Percentiles rank a stretch among this genome's conserved stretches.
Evolutionary conservation across 2,113 vertebrate genomes (phyloP).

Genomic region (Urocolius indicus): DNA sequence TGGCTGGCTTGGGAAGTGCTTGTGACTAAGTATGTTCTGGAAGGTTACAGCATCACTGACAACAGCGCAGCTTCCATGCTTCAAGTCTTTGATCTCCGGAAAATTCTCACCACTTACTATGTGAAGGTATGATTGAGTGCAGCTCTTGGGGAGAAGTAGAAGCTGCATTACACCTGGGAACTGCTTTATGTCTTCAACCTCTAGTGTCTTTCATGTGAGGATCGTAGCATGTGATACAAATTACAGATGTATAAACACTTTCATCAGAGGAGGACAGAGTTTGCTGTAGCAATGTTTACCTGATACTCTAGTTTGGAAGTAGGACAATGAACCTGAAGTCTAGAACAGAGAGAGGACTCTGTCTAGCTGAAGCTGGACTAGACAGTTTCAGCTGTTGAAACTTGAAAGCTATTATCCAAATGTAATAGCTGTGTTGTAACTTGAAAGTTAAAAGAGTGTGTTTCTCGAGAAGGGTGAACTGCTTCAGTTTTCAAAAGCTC

Average conservation of each 20-base stretch:
- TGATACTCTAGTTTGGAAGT: background rate
- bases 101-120: slow-evolving; percentile 89
- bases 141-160: rapidly evolving
- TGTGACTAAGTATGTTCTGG: slow-evolving; percentile 88
- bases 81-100: slow-evolving; percentile 88
- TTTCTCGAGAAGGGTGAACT: background rate
- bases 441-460: background rate
- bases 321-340: background rate
- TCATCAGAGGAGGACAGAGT: background rate
- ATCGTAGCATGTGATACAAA: background rate
- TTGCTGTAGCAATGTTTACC: background rate
- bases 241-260: background rate
- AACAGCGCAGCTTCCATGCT: slow-evolving; percentile 91
- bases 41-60: slow-evolving; percentile 91
- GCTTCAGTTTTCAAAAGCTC: background rate
- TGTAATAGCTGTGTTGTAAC: background rate
- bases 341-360: background rate
- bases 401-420: background rate
- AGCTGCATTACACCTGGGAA: background rate
- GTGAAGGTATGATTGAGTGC: slow-evolving; percentile 80
- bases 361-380: background rate
- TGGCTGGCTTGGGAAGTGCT: slow-evolving; percentile 92
- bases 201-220: background rate
- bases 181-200: background rate
- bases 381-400: background rate